Percentiles rank a stretch among this genome's conserved stretches.
phyloP scores from a whole-genome alignment of 1,140 invertebrate species.

The Camponotus pennsylvanicus region DNA sequence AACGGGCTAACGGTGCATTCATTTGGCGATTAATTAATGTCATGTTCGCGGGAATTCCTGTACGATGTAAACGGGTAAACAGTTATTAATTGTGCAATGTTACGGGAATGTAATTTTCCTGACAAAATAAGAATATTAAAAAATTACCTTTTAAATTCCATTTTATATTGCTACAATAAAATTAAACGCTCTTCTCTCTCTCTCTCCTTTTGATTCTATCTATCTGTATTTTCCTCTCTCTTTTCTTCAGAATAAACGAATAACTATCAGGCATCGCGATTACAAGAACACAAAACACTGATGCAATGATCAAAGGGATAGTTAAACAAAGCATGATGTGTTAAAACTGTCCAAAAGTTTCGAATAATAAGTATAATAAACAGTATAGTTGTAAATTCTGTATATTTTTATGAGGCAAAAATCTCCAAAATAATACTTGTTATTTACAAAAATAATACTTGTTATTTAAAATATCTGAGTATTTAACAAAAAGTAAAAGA shows the following conservation, averaged over 20 bases:
- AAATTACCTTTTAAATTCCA: not conserved
- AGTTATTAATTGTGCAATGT: slow-evolving; percentile 48
- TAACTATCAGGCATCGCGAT: not conserved
- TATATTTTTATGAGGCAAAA: slow-evolving; percentile 12
- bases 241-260: not conserved
- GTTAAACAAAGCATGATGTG: not conserved
- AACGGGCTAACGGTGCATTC: slow-evolving; percentile 36
- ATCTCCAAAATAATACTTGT: not conserved
- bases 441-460: not conserved
- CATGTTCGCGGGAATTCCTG: slow-evolving; percentile 36
- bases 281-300: slow-evolving; percentile 23
- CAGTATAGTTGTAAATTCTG: slow-evolving; percentile 14
- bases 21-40: slow-evolving; percentile 60
- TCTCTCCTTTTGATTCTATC: too few species aligned
- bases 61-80: slow-evolving; percentile 7
- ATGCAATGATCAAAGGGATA: slow-evolving; percentile 23
- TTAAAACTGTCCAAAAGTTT: slow-evolving; percentile 9
- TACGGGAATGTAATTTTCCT: slow-evolving; percentile 5
- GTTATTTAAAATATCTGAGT: not conserved
- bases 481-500: not conserved
- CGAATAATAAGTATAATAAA: not conserved
- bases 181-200: not conserved
- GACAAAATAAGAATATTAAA: slow-evolving; percentile 14
- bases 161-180: not conserved
- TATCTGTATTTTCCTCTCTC: too few species aligned